Conservation (phyloP, 37 sponge, comb jelly and placozoan species). For the Beroe ovata region DNA sequence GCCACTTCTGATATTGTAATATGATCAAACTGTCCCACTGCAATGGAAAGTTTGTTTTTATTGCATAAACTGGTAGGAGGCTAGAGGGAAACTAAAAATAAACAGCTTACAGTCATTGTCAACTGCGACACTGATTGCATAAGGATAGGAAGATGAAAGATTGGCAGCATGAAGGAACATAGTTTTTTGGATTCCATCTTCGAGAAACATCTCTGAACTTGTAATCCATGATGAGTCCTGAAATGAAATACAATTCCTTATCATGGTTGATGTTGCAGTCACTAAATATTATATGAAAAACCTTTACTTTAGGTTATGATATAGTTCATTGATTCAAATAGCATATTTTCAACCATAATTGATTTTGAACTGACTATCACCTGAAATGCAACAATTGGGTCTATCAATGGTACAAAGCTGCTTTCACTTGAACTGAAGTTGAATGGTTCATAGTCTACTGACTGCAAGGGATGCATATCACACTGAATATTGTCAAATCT, state of each 20-base stretch:
- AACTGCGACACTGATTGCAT: neutral
- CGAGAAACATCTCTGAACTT: neutral
- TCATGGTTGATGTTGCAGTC: too few relatives aligned
- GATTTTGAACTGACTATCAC: too few relatives aligned
- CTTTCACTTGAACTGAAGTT: neutral
- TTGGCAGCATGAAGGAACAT: neutral
- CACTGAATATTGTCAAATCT: slow-evolving; percentile 2
- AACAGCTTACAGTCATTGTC: slow-evolving; percentile 56
- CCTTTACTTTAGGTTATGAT: too few relatives aligned
- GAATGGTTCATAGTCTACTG: neutral
- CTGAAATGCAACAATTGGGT: neutral
- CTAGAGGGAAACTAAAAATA: too few relatives aligned
- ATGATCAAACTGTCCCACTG: slow-evolving; percentile 21
- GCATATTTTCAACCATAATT: too few relatives aligned
- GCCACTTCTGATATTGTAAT: neutral
- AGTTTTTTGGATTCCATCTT: slow-evolving; percentile 17
- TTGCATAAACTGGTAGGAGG: too few relatives aligned
- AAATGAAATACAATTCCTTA: slow-evolving; percentile 13
- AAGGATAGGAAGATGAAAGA: neutral
- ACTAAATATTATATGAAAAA: too few relatives aligned
- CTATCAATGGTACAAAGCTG: neutral
- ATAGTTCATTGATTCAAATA: too few relatives aligned
- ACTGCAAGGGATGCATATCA: neutral
- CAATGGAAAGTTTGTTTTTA: neutral
- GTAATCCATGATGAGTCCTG: neutral